Percentiles rank a stretch among this genome's conserved stretches.
These are phyloP conservation scores for Anguilla pacifica DNA, from an alignment of 2,797 vertebrate species.

Conservation along the genomic window DNA sequence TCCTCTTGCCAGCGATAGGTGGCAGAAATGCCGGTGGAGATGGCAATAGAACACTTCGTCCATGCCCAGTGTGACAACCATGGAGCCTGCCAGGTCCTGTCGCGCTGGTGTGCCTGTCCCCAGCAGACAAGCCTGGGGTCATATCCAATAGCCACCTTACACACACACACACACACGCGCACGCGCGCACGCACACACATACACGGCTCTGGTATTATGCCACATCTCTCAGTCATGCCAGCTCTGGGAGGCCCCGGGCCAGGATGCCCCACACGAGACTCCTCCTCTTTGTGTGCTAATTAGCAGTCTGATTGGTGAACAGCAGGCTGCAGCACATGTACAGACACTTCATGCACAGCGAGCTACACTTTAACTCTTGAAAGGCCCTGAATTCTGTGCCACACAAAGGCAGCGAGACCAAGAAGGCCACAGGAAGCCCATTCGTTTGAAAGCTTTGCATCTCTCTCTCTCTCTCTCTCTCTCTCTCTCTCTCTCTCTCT, in stretches of 20 bases:
- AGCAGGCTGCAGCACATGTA: slow-evolving; percentile 75
- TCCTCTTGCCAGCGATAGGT: slow-evolving; percentile 19
- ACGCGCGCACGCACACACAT: slow-evolving; percentile 3
- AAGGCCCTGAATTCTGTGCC: slow-evolving; percentile 69
- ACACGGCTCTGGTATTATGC: slow-evolving; percentile 63
- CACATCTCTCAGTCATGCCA: slow-evolving; percentile 77
- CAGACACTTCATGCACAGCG: slow-evolving; percentile 76
- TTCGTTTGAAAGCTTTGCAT: not conserved
- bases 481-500: slow-evolving; percentile 1
- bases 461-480: not conserved
- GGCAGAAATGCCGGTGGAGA: slow-evolving; percentile 18
- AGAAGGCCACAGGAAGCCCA: slow-evolving; percentile 39
- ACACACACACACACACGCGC: not conserved
- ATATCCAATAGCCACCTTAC: not conserved
- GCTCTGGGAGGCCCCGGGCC: slow-evolving; percentile 52
- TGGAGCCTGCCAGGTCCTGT: not conserved
- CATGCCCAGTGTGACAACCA: slow-evolving; percentile 16
- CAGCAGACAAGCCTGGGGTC: slow-evolving; percentile 16
- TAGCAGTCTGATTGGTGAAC: slow-evolving; percentile 83
- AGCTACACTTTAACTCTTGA: slow-evolving; percentile 77
- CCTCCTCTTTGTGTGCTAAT: slow-evolving; percentile 79
- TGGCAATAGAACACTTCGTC: slow-evolving; percentile 9
- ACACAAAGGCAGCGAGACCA: slow-evolving; percentile 58
- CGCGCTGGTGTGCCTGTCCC: slow-evolving; percentile 5
- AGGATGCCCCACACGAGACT: slow-evolving; percentile 70